Conservation (phyloP, 2,797 vertebrate genomes). For the Eospalax fontanierii region DNA sequence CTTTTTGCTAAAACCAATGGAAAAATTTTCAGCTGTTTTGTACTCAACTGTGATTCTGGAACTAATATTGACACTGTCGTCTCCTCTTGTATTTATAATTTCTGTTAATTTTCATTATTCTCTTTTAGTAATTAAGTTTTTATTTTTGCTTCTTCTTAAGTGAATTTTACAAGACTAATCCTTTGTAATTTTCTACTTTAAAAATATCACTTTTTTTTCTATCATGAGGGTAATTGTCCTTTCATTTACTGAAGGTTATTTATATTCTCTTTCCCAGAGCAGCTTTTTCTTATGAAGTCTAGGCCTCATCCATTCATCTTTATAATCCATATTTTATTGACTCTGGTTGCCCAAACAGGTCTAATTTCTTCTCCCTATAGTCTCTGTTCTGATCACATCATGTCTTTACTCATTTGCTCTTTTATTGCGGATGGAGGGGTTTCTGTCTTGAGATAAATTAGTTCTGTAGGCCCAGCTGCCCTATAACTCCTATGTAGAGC, state of each 20-base stretch:
- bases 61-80: too few relatives aligned
- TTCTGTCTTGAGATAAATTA: too few relatives aligned
- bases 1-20: neutral
- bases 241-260: neutral
- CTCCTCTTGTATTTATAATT: neutral
- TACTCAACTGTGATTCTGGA: neutral
- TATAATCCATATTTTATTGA: neutral
- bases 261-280: neutral
- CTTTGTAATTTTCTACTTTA: slow-evolving; percentile 10
- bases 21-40: neutral
- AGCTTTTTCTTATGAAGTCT: neutral
- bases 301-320: neutral
- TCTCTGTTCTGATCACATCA: neutral
- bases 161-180: neutral
- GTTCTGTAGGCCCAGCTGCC: too few relatives aligned
- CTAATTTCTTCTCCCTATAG: neutral
- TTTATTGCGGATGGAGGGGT: neutral
- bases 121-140: neutral
- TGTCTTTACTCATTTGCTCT: neutral
- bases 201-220: neutral
- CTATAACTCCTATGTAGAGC: too few relatives aligned
- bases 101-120: neutral
- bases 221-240: neutral
- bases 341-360: neutral
- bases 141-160: neutral